phyloP scores from a whole-genome alignment of 2,797 vertebrate species.

The Anguilla anguilla region DNA sequence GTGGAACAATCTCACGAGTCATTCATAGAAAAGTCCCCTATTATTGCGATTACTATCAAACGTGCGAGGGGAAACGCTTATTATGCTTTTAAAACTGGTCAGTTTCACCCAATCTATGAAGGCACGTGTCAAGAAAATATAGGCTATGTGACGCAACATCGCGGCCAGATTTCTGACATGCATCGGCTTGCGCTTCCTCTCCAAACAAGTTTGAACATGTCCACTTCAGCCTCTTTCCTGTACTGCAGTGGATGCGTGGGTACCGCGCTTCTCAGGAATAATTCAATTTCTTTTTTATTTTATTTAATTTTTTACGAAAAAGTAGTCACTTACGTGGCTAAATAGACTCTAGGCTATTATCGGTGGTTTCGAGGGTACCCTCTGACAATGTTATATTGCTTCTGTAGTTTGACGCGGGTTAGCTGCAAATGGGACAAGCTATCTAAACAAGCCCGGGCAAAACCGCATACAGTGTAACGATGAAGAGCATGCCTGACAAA shows the following conservation, averaged over 20 bases:
- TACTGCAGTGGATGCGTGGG: background rate
- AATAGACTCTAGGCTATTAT: background rate
- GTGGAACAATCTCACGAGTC: background rate
- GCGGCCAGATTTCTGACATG: background rate
- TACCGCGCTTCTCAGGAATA: background rate
- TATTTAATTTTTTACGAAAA: background rate
- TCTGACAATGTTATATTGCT: background rate
- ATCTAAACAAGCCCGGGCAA: background rate
- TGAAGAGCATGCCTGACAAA: background rate
- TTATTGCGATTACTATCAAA: background rate
- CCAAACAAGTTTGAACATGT: conserved; percentile 13
- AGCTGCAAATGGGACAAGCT: background rate
- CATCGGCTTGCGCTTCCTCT: background rate
- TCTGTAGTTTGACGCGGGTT: background rate
- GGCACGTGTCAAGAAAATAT: background rate
- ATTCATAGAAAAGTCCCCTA: background rate
- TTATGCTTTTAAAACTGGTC: background rate
- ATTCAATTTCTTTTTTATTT: background rate
- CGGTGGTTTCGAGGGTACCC: background rate
- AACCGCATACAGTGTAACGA: background rate
- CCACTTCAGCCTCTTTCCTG: background rate
- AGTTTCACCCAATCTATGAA: background rate
- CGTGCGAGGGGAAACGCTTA: background rate
- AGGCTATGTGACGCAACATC: background rate
- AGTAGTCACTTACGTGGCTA: background rate